Conservation (phyloP, 2,797 vertebrate species). For the Esox masquinongy region DNA sequence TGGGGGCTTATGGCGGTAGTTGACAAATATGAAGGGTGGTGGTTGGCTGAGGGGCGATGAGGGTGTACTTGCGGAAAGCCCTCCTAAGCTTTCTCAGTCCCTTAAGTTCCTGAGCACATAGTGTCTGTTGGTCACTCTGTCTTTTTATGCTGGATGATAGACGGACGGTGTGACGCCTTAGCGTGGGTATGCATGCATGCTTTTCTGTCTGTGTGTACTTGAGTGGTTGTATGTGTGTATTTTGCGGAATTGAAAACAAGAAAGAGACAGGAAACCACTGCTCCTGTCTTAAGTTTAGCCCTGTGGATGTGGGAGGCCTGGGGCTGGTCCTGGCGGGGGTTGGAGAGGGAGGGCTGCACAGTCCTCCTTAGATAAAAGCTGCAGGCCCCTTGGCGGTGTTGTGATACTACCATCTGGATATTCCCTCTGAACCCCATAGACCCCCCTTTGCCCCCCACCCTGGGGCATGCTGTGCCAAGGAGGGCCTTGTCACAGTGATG, state of each 20-base stretch:
- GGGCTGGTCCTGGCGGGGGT: neutral
- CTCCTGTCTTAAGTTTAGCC: slow-evolving; percentile 5
- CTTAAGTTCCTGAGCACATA: no score
- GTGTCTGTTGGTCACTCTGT: no score
- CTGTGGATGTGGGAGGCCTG: neutral
- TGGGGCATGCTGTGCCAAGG: slow-evolving; percentile 46
- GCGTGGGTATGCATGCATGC: neutral
- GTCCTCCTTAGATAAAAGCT: slow-evolving; percentile 64
- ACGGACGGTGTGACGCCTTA: no score
- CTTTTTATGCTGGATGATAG: no score
- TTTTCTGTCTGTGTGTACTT: slow-evolving; percentile 39
- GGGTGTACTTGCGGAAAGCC: neutral
- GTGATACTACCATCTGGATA: slow-evolving; percentile 71
- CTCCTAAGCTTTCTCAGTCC: neutral
- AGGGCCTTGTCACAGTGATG: slow-evolving; percentile 58
- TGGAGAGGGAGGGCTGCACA: slow-evolving; percentile 26
- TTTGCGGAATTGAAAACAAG: neutral
- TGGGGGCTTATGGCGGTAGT: neutral
- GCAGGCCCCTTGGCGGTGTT: slow-evolving; percentile 62
- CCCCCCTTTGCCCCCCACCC: slow-evolving; percentile 27
- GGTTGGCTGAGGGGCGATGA: neutral
- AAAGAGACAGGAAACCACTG: slow-evolving; percentile 41
- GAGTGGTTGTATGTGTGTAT: slow-evolving; percentile 16
- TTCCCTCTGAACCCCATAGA: slow-evolving; percentile 58
- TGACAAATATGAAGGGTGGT: neutral